Percentiles rank a stretch among this genome's conserved stretches.
phyloP scores from a whole-genome alignment of 2,113 vertebrate species.

The Corvus moneduloides region DNA sequence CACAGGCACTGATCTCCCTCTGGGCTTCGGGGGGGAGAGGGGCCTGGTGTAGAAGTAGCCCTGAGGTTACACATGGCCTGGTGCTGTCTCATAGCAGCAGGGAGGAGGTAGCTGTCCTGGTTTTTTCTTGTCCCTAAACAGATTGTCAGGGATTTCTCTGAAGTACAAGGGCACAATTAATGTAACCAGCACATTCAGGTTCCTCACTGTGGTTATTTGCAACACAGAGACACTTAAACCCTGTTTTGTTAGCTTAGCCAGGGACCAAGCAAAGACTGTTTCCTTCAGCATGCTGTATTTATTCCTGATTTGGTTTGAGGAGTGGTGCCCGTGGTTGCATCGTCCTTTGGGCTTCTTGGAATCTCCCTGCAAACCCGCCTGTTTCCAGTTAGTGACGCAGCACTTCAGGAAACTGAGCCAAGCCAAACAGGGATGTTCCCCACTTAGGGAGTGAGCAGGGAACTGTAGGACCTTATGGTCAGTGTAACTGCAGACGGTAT shows the following conservation, averaged over 20 bases:
- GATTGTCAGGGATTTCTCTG: not conserved
- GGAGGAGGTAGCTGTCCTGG: not conserved
- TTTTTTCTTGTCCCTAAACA: not conserved
- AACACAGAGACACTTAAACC: not conserved
- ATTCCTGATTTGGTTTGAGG: not conserved
- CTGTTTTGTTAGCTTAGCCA: not conserved
- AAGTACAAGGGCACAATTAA: not conserved
- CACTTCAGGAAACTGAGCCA: not conserved
- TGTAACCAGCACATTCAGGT: not conserved
- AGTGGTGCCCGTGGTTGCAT: not conserved
- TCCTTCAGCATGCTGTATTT: not conserved
- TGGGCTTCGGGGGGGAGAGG: not conserved
- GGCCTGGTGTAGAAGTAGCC: not conserved
- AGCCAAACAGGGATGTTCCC: conserved; percentile 28
- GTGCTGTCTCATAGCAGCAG: not conserved
- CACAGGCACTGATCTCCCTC: not conserved
- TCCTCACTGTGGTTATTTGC: accelerated
- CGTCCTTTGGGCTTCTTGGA: not conserved
- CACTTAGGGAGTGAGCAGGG: not conserved
- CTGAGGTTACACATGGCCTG: not conserved
- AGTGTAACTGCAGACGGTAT: not conserved
- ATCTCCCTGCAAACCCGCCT: not conserved
- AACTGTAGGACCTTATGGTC: not conserved
- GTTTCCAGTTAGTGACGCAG: conserved; percentile 29
- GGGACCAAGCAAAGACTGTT: not conserved